Evolutionary conservation across 1,140 invertebrate species (phyloP).

Genomic region (Phortica variegata): DNA sequence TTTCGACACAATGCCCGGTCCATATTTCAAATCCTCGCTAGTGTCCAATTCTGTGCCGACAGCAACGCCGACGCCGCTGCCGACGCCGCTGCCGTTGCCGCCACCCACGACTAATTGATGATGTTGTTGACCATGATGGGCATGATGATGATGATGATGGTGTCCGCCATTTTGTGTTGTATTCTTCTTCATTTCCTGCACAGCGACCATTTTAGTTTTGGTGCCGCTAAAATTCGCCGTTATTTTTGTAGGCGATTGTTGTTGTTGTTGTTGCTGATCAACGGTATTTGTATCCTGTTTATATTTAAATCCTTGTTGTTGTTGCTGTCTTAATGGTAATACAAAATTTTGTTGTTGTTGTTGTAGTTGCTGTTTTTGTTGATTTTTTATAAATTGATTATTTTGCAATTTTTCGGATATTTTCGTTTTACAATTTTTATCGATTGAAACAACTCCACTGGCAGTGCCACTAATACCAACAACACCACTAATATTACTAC

Average conservation of each 20-base stretch:
- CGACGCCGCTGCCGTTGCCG: slow-evolving; percentile 4
- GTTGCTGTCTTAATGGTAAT: slow-evolving; percentile 2
- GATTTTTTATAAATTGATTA: slow-evolving; percentile 48
- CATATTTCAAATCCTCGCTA: slow-evolving; percentile 80
- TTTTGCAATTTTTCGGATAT: slow-evolving; percentile 52
- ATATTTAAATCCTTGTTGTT: neutral
- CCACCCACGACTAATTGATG: slow-evolving; percentile 2
- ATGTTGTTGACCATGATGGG: slow-evolving; percentile 23
- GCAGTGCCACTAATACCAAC: neutral
- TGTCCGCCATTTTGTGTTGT: slow-evolving; percentile 50
- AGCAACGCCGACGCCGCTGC: slow-evolving; percentile 8
- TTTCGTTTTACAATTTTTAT: slow-evolving; percentile 35
- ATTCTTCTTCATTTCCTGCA: slow-evolving; percentile 53
- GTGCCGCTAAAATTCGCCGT: slow-evolving; percentile 25
- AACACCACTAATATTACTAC: neutral
- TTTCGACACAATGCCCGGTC: slow-evolving; percentile 87
- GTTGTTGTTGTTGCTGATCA: slow-evolving; percentile 17
- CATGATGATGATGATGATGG: slow-evolving; percentile 30
- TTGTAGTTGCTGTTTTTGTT: slow-evolving; percentile 35
- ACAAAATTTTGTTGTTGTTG: slow-evolving; percentile 10
- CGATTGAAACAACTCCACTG: slow-evolving; percentile 7
- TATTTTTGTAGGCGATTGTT: slow-evolving; percentile 42
- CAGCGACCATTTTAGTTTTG: slow-evolving; percentile 56
- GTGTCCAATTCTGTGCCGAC: slow-evolving; percentile 2
- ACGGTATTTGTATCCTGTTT: slow-evolving; percentile 8